Evolutionary conservation across 2,888 invertebrate species (phyloP).

Genomic region (Drosophila vallismaia): DNA sequence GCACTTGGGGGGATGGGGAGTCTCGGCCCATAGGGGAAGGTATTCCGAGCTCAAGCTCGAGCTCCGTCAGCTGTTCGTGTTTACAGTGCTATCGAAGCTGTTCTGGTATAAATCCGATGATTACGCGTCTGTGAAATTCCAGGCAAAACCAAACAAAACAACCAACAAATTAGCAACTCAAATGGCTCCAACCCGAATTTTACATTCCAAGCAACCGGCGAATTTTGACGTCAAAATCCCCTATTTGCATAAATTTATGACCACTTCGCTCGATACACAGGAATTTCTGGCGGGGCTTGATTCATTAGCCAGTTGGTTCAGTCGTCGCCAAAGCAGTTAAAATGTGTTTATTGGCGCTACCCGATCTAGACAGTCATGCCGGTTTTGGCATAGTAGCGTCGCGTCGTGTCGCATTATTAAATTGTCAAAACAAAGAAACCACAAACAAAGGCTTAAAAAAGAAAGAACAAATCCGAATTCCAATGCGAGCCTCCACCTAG

Average conservation of each 20-base stretch:
- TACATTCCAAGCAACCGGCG: conserved; percentile 69
- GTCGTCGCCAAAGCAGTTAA: conserved; percentile 33
- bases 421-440: conserved; percentile 39
- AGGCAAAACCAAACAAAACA: conserved; percentile 38
- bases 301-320: conserved; percentile 61
- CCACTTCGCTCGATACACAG: conserved; percentile 54
- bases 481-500: not conserved
- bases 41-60: conserved; percentile 12
- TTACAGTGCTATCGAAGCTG: conserved; percentile 7
- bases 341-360: conserved; percentile 58
- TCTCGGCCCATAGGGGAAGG: not conserved
- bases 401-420: conserved; percentile 59
- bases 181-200: conserved; percentile 60
- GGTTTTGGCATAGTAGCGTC: conserved; percentile 44
- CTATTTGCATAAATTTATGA: conserved; percentile 65
- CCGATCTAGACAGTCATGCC: conserved; percentile 66
- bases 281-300: conserved; percentile 73
- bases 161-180: conserved; percentile 59
- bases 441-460: conserved; percentile 22
- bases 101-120: conserved; percentile 27
- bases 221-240: conserved; percentile 79
- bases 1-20: conserved; percentile 7
- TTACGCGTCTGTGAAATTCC: conserved; percentile 66
- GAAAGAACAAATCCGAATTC: conserved; percentile 19
- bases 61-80: conserved; percentile 39